Evolutionary conservation across 1,140 invertebrate genomes (phyloP).

Genomic region (Cyclina sinensis): DNA sequence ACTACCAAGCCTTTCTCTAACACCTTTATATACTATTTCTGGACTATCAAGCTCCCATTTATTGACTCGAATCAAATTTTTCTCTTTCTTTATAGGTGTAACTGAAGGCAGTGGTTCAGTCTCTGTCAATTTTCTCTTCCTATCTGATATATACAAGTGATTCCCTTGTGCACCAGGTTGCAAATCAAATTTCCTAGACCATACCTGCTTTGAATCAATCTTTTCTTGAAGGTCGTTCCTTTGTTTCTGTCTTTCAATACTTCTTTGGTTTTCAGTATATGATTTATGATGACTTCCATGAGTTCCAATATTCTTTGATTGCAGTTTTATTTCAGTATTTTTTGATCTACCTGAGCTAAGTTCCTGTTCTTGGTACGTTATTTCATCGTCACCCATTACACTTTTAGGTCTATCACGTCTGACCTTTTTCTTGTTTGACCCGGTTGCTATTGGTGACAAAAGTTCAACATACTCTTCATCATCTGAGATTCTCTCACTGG

Average conservation of each 20-base stretch:
- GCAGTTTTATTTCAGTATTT: neutral
- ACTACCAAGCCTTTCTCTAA: neutral
- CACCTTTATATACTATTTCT: conserved; percentile 48
- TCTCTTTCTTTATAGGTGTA: neutral
- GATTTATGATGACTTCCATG: neutral
- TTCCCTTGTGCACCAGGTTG: neutral
- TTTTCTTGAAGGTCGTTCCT: neutral
- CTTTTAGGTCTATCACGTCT: neutral
- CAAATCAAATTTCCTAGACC: neutral
- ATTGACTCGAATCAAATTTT: neutral
- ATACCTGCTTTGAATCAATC: neutral
- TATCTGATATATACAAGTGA: neutral
- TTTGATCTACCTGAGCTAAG: neutral
- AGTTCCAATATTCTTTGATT: neutral
- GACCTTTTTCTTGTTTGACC: neutral
- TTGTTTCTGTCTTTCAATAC: neutral
- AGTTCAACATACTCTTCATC: conserved; percentile 10
- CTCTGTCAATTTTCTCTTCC: neutral
- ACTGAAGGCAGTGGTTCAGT: neutral
- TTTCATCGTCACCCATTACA: neutral
- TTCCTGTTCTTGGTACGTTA: neutral
- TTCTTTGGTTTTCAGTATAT: neutral
- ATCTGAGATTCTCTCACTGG: conserved; percentile 18
- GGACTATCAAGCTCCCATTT: conserved; percentile 6
- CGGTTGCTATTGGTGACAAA: neutral